Percentiles rank a stretch among this genome's conserved stretches.
These are phyloP conservation scores for Lynx canadensis DNA, from an alignment of 2,113 vertebrate genomes.

Conservation along the genomic window DNA sequence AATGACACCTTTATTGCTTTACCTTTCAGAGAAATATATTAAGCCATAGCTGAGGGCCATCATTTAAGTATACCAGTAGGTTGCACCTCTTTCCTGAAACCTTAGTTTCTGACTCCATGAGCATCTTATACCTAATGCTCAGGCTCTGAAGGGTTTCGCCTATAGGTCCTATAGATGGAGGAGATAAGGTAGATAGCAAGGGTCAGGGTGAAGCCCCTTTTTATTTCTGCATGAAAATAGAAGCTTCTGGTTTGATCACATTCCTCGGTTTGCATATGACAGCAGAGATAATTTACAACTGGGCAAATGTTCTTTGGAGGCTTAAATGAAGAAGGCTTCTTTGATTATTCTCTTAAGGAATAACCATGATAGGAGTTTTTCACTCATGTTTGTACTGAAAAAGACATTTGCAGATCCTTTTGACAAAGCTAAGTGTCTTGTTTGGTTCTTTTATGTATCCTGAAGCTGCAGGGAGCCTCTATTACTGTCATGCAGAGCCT, in stretches of 20 bases:
- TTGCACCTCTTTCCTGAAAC: not conserved
- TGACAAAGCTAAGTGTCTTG: slow-evolving; percentile 43
- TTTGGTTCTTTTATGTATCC: slow-evolving; percentile 56
- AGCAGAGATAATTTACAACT: slow-evolving; percentile 3
- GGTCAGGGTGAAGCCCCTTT: not conserved
- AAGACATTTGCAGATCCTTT: slow-evolving; percentile 27
- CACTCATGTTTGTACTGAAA: slow-evolving; percentile 54
- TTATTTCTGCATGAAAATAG: not conserved
- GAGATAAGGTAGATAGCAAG: not conserved
- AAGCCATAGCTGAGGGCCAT: not conserved
- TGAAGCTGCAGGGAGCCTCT: slow-evolving; percentile 28
- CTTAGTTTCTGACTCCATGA: not conserved
- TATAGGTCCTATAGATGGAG: not conserved
- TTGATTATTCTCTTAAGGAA: slow-evolving; percentile 47
- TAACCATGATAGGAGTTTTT: slow-evolving; percentile 58
- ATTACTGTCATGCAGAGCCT: slow-evolving; percentile 37
- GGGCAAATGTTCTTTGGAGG: not conserved
- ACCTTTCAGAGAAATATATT: slow-evolving; percentile 25
- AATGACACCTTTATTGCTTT: not conserved
- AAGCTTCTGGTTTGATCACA: not conserved
- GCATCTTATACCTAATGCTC: not conserved
- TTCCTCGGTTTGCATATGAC: not conserved
- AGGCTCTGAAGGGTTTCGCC: not conserved
- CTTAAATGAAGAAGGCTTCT: not conserved
- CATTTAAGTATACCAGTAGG: not conserved